These are phyloP conservation scores for Trinorchestia longiramus DNA, from an alignment of 1,140 invertebrate species.

Conservation along the genomic window DNA sequence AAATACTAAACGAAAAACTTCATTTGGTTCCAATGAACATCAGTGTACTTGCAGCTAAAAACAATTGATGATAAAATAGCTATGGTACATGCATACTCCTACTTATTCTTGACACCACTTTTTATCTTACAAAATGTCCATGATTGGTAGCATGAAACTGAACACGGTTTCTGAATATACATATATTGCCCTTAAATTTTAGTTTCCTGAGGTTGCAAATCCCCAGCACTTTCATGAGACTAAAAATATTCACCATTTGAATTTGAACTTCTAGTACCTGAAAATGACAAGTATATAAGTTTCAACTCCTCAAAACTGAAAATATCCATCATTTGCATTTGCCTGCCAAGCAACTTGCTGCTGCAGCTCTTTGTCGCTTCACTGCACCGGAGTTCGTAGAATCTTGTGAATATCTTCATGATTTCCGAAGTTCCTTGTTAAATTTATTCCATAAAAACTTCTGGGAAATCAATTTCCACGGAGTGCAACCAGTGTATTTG, in stretches of 20 bases:
- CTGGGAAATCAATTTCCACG: constrained; percentile 33
- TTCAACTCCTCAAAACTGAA: neutral
- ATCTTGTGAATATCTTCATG: neutral
- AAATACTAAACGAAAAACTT: neutral
- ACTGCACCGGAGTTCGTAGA: neutral
- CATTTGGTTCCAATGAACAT: no score
- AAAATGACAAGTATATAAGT: neutral
- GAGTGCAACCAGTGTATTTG: constrained; percentile 44
- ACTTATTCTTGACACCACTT: no score
- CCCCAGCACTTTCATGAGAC: neutral
- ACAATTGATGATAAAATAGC: no score
- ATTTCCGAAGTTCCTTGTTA: constrained; percentile 18
- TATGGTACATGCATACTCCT: no score
- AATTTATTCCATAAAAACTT: constrained; percentile 54
- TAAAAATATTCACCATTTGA: neutral
- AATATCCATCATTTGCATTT: neutral
- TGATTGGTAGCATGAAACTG: no score
- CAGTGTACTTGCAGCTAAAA: no score
- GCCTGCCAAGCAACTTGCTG: neutral
- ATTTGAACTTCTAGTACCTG: neutral
- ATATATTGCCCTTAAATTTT: neutral
- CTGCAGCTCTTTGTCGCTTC: neutral
- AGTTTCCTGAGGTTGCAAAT: neutral
- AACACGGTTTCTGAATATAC: no score
- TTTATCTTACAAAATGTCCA: no score